phyloP scores from a whole-genome alignment of 2,113 vertebrate genomes.

The Pygoscelis adeliae region DNA sequence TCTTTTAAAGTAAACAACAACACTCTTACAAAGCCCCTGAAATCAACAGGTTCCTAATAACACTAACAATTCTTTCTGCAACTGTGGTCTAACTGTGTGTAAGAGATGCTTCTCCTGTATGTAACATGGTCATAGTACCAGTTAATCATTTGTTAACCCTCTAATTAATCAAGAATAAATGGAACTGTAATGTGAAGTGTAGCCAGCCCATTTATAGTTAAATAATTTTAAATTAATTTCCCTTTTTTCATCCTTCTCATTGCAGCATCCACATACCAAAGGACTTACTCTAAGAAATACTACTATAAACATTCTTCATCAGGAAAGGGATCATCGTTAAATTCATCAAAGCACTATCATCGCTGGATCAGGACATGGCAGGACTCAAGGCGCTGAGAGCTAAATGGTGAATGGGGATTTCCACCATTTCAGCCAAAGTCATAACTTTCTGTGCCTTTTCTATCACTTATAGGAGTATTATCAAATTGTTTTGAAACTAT shows the following conservation, averaged over 20 bases:
- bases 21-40: not conserved
- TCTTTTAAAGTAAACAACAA: not conserved
- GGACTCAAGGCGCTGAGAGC: constrained; percentile 82
- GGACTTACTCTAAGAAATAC: constrained; percentile 86
- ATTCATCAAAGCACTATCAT: constrained; percentile 78
- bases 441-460: constrained; percentile 83
- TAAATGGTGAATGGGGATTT: constrained; percentile 69
- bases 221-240: constrained; percentile 36
- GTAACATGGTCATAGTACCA: not conserved
- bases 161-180: not conserved
- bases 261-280: constrained; percentile 92
- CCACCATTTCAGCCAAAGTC: constrained; percentile 83
- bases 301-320: constrained; percentile 84
- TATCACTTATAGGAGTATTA: constrained; percentile 75
- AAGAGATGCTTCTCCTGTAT: not conserved
- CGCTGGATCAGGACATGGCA: constrained; percentile 83
- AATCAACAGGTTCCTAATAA: not conserved
- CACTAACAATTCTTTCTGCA: not conserved
- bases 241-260: constrained; percentile 39
- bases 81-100: not conserved
- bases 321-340: constrained; percentile 81
- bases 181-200: not conserved
- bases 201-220: not conserved
- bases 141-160: not conserved
- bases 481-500: constrained; percentile 68